Percentiles rank a stretch among this genome's conserved stretches.
phyloP scores from a whole-genome alignment of 2,113 vertebrate genomes.

The Indri indri region DNA sequence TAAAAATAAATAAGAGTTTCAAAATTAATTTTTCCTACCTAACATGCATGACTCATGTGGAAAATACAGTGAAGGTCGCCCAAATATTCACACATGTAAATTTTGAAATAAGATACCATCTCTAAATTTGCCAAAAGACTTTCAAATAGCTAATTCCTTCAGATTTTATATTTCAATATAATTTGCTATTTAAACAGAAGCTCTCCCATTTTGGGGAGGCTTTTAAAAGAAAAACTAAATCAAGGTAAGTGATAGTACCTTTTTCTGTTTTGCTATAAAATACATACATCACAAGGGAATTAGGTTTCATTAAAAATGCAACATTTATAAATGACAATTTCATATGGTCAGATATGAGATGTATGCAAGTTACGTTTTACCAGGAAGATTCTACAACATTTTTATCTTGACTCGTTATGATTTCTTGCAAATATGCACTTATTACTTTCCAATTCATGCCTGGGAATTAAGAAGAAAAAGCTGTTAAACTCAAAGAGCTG shows the following conservation, averaged over 20 bases:
- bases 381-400: not conserved
- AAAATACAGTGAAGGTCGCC: not conserved
- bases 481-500: not conserved
- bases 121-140: not conserved
- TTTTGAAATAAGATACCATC: not conserved
- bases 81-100: not conserved
- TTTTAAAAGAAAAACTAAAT: constrained; percentile 40
- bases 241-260: not conserved
- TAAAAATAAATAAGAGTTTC: not conserved
- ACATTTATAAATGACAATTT: constrained; percentile 43
- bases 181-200: not conserved
- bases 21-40: not conserved
- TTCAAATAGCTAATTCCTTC: not conserved
- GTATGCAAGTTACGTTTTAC: not conserved
- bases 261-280: not conserved
- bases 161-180: constrained; percentile 9
- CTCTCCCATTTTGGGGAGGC: not conserved
- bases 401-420: constrained; percentile 35
- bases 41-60: not conserved
- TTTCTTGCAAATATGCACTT: constrained; percentile 9
- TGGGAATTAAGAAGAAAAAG: constrained; percentile 13
- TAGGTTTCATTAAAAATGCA: constrained; percentile 64
- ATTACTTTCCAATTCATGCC: not conserved
- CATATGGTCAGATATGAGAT: not conserved
- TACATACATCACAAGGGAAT: not conserved